A percentile compares a stretch with the other conserved stretches of the same genome.
These are phyloP conservation scores for Lycophotia porphyrea DNA, from an alignment of 2,888 invertebrate genomes.

Conservation along the genomic window DNA sequence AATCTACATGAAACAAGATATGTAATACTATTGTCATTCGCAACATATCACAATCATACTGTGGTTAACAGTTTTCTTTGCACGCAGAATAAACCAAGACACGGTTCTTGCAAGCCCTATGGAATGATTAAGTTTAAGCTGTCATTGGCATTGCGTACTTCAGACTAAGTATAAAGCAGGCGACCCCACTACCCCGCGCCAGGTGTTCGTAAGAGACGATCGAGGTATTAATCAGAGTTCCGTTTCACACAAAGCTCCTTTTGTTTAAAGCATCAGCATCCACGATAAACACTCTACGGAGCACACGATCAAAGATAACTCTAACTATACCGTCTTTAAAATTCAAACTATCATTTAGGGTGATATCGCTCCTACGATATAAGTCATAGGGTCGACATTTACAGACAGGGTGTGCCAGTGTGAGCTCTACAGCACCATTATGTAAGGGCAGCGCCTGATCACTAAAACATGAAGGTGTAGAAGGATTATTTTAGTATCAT, in stretches of 20 bases:
- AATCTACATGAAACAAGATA: neutral
- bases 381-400: slow-evolving; percentile 25
- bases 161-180: neutral
- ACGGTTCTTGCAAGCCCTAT: neutral
- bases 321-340: slow-evolving; percentile 3
- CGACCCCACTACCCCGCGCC: neutral
- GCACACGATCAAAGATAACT: slow-evolving; percentile 11
- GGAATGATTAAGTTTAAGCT: neutral
- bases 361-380: slow-evolving; percentile 6
- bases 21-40: neutral
- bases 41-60: neutral
- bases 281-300: neutral
- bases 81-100: too few species aligned
- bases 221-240: slow-evolving; percentile 3
- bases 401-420: neutral
- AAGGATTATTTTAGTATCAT: neutral
- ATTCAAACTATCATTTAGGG: slow-evolving; percentile 7
- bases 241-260: neutral
- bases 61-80: neutral
- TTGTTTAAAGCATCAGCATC: slow-evolving; percentile 13
- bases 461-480: neutral
- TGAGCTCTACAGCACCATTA: slow-evolving; percentile 16
- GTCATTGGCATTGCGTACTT: neutral
- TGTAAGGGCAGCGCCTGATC: slow-evolving; percentile 11
- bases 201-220: neutral